Conservation (phyloP, 1,140 invertebrate species). For the Heliothis subflexa region DNA sequence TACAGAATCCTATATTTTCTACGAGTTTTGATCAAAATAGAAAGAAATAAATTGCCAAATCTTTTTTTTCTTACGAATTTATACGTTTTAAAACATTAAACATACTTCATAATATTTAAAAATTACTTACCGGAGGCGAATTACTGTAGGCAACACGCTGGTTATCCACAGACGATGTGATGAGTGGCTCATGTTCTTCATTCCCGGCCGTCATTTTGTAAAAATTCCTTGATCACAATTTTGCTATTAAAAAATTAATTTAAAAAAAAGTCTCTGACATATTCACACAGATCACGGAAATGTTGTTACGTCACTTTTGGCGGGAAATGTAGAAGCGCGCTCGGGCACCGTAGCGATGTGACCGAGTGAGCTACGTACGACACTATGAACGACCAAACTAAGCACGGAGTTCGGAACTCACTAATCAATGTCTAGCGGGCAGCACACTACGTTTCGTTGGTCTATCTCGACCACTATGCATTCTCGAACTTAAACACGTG, state of each 20-base stretch:
- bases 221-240: constrained; percentile 49
- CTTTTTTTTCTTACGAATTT: not conserved
- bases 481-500: constrained; percentile 24
- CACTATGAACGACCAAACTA: constrained; percentile 12
- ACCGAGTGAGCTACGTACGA: not conserved
- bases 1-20: too few relatives aligned
- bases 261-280: constrained; percentile 47
- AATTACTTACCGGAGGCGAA: constrained; percentile 69
- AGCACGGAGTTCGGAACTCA: constrained; percentile 7
- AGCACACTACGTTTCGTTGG: constrained; percentile 25
- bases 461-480: constrained; percentile 19
- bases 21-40: not conserved
- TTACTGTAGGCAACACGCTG: constrained; percentile 77
- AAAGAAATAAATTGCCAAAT: not conserved
- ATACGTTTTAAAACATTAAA: not conserved
- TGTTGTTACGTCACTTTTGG: constrained; percentile 45
- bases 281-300: constrained; percentile 34
- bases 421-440: constrained; percentile 36
- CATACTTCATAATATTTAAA: not conserved
- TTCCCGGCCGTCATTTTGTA: constrained; percentile 78
- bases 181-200: constrained; percentile 80
- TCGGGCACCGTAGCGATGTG: constrained; percentile 19
- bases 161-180: constrained; percentile 78
- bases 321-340: constrained; percentile 41
- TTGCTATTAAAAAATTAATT: constrained; percentile 30